Evolutionary conservation across 2,113 vertebrate genomes (phyloP).

Genomic region (Carollia perspicillata): DNA sequence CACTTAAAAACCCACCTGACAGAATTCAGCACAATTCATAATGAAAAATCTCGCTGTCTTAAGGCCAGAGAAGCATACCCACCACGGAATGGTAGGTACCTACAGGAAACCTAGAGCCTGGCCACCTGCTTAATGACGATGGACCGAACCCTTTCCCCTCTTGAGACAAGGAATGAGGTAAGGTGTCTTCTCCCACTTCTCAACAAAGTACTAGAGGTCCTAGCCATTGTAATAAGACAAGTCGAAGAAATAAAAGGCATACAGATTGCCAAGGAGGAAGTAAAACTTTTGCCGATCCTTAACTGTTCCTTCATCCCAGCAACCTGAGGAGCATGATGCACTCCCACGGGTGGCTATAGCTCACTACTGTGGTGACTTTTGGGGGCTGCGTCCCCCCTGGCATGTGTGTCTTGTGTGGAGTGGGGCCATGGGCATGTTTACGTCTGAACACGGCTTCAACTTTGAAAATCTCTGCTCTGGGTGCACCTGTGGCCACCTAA

Average conservation of each 20-base stretch:
- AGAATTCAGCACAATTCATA: not conserved
- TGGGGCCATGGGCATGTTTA: not conserved
- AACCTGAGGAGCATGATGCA: not conserved
- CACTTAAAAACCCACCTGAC: not conserved
- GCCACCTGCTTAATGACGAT: not conserved
- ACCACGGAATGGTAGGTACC: not conserved
- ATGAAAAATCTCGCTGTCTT: not conserved
- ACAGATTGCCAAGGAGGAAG: not conserved
- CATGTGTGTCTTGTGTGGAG: not conserved
- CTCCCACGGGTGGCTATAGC: too few species aligned
- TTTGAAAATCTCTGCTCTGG: not conserved
- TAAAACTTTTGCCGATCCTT: not conserved
- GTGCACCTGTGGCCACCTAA: not conserved
- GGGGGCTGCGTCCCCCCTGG: not conserved
- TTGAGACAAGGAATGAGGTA: not conserved
- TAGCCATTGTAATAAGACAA: not conserved
- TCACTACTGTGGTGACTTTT: not conserved
- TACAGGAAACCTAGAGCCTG: not conserved
- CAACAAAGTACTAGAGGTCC: not conserved
- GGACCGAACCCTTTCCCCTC: not conserved
- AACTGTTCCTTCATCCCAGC: not conserved
- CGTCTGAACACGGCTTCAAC: not conserved
- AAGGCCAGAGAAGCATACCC: not conserved
- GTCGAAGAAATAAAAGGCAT: not conserved
- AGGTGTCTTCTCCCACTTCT: not conserved